These are phyloP conservation scores for Callimico goeldii DNA, from an alignment of 2,797 vertebrate genomes.

Conservation along the genomic window DNA sequence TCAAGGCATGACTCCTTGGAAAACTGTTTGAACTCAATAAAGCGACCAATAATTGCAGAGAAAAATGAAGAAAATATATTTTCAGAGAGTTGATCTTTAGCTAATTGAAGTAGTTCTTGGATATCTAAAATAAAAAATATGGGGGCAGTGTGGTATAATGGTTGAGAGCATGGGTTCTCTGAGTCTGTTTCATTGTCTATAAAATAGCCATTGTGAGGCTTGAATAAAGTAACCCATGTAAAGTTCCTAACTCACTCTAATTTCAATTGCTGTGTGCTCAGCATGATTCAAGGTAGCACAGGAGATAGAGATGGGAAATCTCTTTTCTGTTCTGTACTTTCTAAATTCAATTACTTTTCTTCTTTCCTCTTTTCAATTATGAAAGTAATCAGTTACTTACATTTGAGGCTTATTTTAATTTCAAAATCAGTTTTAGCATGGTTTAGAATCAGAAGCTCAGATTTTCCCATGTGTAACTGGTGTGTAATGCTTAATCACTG, in stretches of 20 bases:
- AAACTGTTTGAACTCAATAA: slow-evolving; percentile 9
- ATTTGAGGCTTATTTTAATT: background rate
- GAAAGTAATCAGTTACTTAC: background rate
- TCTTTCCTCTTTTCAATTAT: background rate
- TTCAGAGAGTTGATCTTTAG: background rate
- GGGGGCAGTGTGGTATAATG: background rate
- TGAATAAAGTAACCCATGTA: background rate
- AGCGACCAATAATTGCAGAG: background rate
- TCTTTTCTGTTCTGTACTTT: background rate
- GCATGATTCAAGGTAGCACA: background rate
- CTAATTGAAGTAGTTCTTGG: background rate
- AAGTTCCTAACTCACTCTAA: background rate
- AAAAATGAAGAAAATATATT: background rate
- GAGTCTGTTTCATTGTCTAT: background rate
- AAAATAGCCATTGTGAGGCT: background rate
- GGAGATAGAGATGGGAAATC: background rate
- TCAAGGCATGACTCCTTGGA: background rate
- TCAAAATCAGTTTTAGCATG: background rate
- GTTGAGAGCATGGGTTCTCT: background rate
- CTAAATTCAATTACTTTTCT: background rate
- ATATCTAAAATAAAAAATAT: background rate
- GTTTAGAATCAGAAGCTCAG: background rate
- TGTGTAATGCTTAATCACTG: background rate
- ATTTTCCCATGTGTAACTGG: background rate
- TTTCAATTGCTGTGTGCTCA: background rate